Conservation (phyloP, 2,113 vertebrate genomes). For the Planiliza haematocheilus region DNA sequence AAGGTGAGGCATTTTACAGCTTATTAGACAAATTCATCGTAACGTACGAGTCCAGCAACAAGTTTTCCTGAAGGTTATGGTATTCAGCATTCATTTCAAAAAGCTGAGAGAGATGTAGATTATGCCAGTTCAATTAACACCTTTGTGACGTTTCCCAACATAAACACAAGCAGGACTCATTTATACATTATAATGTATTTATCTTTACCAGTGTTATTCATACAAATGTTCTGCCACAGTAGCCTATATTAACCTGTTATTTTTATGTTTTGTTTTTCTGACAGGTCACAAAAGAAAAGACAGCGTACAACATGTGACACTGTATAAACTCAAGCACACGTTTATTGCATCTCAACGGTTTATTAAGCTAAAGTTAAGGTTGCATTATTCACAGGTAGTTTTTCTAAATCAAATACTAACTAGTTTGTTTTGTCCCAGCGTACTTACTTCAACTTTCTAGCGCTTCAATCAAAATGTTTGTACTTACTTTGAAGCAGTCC, state of each 20-base stretch:
- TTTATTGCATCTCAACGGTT: neutral
- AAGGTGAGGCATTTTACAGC: slow-evolving; percentile 23
- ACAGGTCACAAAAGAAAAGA: neutral
- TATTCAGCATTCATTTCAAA: too few species aligned
- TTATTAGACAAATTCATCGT: too few species aligned
- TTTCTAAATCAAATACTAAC: neutral
- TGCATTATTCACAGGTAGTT: neutral
- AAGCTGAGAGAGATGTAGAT: too few species aligned
- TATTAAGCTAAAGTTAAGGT: slow-evolving; percentile 18
- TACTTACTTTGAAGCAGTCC: neutral
- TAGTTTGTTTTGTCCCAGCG: too few species aligned
- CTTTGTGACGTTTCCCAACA: too few species aligned
- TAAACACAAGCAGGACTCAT: too few species aligned
- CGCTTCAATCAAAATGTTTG: neutral
- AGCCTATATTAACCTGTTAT: neutral
- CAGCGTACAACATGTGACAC: too few species aligned
- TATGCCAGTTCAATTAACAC: too few species aligned
- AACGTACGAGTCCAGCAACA: too few species aligned
- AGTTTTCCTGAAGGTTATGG: too few species aligned
- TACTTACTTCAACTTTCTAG: slow-evolving; percentile 8
- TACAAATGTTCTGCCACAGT: fast-evolving
- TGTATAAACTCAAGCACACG: too few species aligned
- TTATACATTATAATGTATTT: too few species aligned
- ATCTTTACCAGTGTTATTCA: neutral
- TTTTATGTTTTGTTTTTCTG: slow-evolving; percentile 1